These are phyloP conservation scores for Argopecten irradians DNA, from an alignment of 1,140 invertebrate species.

Conservation along the genomic window DNA sequence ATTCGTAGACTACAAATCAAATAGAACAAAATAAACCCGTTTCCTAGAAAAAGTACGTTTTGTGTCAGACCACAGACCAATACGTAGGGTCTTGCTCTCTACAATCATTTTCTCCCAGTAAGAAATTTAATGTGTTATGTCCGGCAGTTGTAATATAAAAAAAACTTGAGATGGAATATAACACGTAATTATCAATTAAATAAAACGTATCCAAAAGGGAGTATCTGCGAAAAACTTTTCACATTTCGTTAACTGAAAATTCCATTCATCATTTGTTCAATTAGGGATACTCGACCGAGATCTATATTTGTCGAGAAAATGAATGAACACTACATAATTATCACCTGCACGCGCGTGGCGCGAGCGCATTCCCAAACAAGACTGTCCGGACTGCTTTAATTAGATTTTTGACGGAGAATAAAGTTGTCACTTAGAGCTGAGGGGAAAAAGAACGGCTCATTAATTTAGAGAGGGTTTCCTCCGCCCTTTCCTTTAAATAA, in stretches of 20 bases:
- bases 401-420: slow-evolving; percentile 1
- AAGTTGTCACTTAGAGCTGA: background rate
- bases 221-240: background rate
- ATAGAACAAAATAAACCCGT: no score
- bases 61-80: no score
- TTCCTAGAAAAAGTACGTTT: no score
- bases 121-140: background rate
- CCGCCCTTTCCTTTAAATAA: no score
- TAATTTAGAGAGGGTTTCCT: background rate
- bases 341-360: background rate
- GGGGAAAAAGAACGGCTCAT: background rate
- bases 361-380: background rate
- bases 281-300: background rate
- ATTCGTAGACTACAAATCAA: no score
- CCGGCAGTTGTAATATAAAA: background rate
- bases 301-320: slow-evolving; percentile 1
- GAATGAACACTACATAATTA: background rate
- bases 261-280: slow-evolving; percentile 3
- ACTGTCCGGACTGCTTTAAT: slow-evolving; percentile 5
- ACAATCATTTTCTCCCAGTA: background rate
- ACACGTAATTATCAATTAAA: background rate
- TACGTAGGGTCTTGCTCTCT: no score
- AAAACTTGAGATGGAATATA: background rate
- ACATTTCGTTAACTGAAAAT: background rate
- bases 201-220: background rate